phyloP scores from a whole-genome alignment of 2,888 invertebrate genomes.

The Melinaea menophilus region DNA sequence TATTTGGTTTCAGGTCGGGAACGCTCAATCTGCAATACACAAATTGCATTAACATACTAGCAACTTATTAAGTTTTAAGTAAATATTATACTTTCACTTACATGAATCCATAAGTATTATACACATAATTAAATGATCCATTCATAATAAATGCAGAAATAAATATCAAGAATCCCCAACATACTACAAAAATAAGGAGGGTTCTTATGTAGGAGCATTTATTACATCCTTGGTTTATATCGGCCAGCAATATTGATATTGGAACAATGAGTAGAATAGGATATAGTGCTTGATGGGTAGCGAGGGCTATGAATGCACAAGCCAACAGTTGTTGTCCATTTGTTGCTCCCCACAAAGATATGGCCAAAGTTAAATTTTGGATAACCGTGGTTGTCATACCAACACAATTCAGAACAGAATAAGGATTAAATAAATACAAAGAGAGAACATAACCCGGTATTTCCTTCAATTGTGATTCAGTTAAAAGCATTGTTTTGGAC shows the following conservation, averaged over 20 bases:
- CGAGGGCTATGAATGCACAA: constrained; percentile 84
- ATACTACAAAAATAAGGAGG: constrained; percentile 70
- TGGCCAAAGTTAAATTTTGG: constrained; percentile 88
- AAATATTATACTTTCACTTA: constrained; percentile 61
- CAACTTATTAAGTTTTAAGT: constrained; percentile 15
- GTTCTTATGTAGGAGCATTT: constrained; percentile 72
- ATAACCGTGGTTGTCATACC: constrained; percentile 94
- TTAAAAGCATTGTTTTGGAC: constrained; percentile 73
- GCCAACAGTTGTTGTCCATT: constrained; percentile 80
- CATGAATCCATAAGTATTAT: constrained; percentile 90
- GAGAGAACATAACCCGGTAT: constrained; percentile 84
- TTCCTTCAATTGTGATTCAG: constrained; percentile 76
- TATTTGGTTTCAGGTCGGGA: constrained; percentile 96
- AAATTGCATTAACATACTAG: constrained; percentile 43
- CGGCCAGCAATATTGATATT: constrained; percentile 83
- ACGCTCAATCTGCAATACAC: constrained; percentile 85
- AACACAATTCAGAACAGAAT: constrained; percentile 90
- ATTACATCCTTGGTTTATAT: constrained; percentile 68
- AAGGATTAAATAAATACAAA: constrained; percentile 93
- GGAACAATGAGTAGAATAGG: constrained; percentile 91
- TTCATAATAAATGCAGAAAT: constrained; percentile 81
- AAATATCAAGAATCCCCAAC: constrained; percentile 76
- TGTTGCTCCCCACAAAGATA: constrained; percentile 83
- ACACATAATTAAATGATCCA: constrained; percentile 80
- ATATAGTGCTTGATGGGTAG: constrained; percentile 89